These are phyloP conservation scores for Dromas ardeola DNA, from an alignment of 2,113 vertebrate species.

Conservation along the genomic window DNA sequence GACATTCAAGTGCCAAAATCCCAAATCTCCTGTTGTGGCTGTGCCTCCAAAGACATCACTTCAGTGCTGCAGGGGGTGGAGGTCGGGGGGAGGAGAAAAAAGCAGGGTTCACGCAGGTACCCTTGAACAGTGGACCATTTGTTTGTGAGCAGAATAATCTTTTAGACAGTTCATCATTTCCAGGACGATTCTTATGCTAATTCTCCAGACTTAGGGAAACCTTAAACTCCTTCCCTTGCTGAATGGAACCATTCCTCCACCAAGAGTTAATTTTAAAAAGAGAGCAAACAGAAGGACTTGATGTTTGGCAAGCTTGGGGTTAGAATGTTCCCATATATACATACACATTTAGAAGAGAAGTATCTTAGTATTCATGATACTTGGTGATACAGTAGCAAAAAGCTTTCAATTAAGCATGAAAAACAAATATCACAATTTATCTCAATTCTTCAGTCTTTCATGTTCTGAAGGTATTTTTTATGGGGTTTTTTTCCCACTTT, in stretches of 20 bases:
- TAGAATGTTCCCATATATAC: conserved; percentile 69
- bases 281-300: conserved; percentile 60
- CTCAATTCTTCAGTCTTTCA: conserved; percentile 48
- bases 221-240: conserved; percentile 20
- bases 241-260: conserved; percentile 42
- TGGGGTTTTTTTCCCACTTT: not conserved
- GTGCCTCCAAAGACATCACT: not conserved
- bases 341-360: conserved; percentile 62
- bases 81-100: not conserved
- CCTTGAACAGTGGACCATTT: not conserved
- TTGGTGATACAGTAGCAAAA: conserved; percentile 51
- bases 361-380: conserved; percentile 67
- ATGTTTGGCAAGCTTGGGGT: conserved; percentile 62
- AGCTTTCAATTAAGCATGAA: conserved; percentile 56
- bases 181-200: conserved; percentile 53
- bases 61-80: not conserved
- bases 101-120: not conserved
- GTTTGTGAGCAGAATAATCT: conserved; percentile 21
- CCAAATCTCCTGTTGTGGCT: not conserved
- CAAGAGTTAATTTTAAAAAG: conserved; percentile 74
- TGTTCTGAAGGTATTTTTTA: conserved; percentile 16
- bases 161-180: conserved; percentile 53
- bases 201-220: conserved; percentile 29
- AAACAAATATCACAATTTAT: conserved; percentile 64
- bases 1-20: not conserved